Base-by-base conservation (phyloP, 35 echinoderm and acorn worm species). In the Antedon bifida region DNA sequence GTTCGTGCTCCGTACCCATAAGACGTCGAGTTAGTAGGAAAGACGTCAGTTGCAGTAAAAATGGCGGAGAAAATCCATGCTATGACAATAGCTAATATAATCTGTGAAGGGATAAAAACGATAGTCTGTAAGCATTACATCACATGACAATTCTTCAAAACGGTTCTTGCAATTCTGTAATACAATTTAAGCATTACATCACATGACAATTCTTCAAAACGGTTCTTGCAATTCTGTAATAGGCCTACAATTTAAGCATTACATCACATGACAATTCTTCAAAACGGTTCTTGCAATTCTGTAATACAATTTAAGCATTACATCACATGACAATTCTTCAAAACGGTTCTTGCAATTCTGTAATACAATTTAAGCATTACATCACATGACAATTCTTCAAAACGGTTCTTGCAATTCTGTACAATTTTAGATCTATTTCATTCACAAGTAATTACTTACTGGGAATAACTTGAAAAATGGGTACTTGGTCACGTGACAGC, bases 401-500 rank as follows among this genome's bases (percentile, higher is more conserved):
- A 78, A 34, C 34, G 23, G 0, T 79, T 31, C 29, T 78, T 56
- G n/a, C n/a, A n/a, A 29, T 74, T 33, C 23, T 35, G 21, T 39
- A 39, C 74, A 21, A 29, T 36, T 7, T 75, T 38, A 19, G 9
- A 4, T 30, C 0, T 11, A 35, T 26, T 9, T 34, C 78, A 85
- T 30, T 30, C 34, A 73, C 0, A 38, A 44, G 7, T 31, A 83
- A 42, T 42, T 81, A 91, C 90, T 87, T 76, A 96, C 93, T 10
- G 93, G 93, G 38, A 96, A 96, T 5, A 96, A 33, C 77, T 89
- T 91, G 76, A 96, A 96, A 23, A 89, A 29, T 29, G 84, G 90
- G 45, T 89, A 87, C 77, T 51, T 82, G 0, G 79, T 31, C 0
- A 55, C 21, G 56, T 79, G 83, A 32, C 78, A 85, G 33, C 74